Base-by-base conservation (phyloP, 2,888 invertebrate genomes). In the Cetonia aurata region DNA sequence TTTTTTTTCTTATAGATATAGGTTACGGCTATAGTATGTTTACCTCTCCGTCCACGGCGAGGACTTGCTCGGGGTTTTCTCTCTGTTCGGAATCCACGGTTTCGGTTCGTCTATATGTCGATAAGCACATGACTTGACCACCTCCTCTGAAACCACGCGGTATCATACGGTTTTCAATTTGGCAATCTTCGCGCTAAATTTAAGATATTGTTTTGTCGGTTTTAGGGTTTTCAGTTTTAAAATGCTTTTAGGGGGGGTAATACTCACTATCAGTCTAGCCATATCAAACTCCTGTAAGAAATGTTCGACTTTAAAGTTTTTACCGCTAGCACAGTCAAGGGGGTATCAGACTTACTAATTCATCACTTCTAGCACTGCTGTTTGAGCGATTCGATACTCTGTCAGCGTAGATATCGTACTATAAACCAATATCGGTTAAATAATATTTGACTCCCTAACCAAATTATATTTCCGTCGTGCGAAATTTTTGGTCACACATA, bases 161-260 rank as follows among this genome's bases (percentile, higher is more conserved):
- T 8, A 57, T 57, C 57, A 57, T 57, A 12, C 42, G 37, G 15
- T 17, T 57, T 12, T 57, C 57, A 10, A 31, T 42, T 41, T 57
- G 9, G 3, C 41, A n/a, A 42, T 57, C 57, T 3, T 57, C 42
- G 15, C 41, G 17, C 41, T 37, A 37, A 37, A 37, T 41, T 6
- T 0, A 42, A 57, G 41, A 33, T 37, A 4, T 55, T 12, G n/a
- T 19, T 1, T 10, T n/a, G 4, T 53, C 31, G n/a, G 31, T 19
- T 25, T 8, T 53, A 53, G 6, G 19, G 31, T 0, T 33, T 15
- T 37, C 12, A 31, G 33, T 33, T 13, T 55, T 4, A 33, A 55
- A n/a, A 6, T n/a, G 33, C 13, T 55, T 55, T 33, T 31, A 53
- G 6, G 8, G 1, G n/a, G 13, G 31, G 2, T 55, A n/a, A 55